Evolutionary conservation across 2,797 vertebrate species (phyloP).

Genomic region (Chiropotes sagulatus): DNA sequence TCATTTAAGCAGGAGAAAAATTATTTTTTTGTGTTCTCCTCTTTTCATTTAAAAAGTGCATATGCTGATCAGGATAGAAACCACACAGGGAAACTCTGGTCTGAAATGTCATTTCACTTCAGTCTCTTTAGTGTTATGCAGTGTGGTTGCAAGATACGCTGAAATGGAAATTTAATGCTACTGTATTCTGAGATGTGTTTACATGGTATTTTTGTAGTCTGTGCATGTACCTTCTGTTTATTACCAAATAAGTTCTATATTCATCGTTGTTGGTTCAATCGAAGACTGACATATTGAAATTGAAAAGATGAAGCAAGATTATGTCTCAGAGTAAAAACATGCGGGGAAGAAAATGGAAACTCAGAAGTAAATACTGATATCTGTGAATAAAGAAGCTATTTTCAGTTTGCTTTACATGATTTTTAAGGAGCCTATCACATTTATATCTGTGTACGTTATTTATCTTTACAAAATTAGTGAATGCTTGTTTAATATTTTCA

Average conservation of each 20-base stretch:
- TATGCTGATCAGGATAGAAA: constrained; percentile 34
- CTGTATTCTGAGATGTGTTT: constrained; percentile 57
- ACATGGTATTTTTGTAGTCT: constrained; percentile 40
- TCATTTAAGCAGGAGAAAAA: constrained; percentile 14
- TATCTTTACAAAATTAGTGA: constrained; percentile 57
- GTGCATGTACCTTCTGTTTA: constrained; percentile 47
- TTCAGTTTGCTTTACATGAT: constrained; percentile 71
- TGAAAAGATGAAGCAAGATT: constrained; percentile 69
- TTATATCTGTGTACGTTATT: constrained; percentile 69
- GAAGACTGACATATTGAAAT: constrained; percentile 56
- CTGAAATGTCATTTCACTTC: constrained; percentile 64
- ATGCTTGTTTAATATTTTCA: constrained; percentile 67
- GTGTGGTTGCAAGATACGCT: constrained; percentile 25
- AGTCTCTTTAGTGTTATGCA: constrained; percentile 39
- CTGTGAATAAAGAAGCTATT: constrained; percentile 64
- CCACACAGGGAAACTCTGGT: constrained; percentile 15
- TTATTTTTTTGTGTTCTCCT: constrained; percentile 59
- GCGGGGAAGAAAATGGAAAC: constrained; percentile 62
- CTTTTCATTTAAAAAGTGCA: constrained; percentile 37
- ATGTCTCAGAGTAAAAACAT: constrained; percentile 56
- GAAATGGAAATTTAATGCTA: constrained; percentile 52
- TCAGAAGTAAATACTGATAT: constrained; percentile 69
- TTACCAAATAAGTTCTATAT: constrained; percentile 62
- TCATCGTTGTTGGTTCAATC: constrained; percentile 58
- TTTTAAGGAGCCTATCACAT: constrained; percentile 72